Percentiles rank a stretch among this genome's conserved stretches.
Evolutionary conservation across 2,113 vertebrate species (phyloP).

Genomic region (Myotis lucifugus): DNA sequence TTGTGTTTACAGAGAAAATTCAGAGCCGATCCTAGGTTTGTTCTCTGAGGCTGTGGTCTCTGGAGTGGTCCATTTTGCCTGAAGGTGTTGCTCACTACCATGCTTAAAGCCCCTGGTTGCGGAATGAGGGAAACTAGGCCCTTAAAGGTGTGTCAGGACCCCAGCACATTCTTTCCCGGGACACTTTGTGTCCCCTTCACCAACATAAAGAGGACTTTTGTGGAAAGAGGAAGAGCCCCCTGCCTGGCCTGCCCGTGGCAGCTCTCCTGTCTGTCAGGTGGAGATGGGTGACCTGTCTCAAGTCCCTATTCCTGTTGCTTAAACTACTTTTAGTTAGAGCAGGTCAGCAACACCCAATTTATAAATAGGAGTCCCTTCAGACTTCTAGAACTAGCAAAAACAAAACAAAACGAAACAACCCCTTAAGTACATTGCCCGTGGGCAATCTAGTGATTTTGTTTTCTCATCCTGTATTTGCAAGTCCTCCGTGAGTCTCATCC

Average conservation of each 20-base stretch:
- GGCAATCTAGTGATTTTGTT: too few relatives aligned
- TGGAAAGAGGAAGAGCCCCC: neutral
- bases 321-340: neutral
- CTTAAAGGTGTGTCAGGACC: neutral
- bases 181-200: neutral
- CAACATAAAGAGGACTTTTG: neutral
- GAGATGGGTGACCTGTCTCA: neutral
- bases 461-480: neutral
- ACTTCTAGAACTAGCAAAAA: neutral
- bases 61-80: rapidly evolving
- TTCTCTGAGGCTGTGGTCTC: neutral
- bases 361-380: neutral
- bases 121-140: neutral
- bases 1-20: neutral
- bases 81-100: too few relatives aligned
- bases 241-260: too few relatives aligned
- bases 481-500: neutral
- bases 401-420: neutral
- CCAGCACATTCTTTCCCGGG: neutral
- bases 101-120: neutral
- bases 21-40: neutral
- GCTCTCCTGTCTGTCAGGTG: neutral
- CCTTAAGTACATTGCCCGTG: rapidly evolving
- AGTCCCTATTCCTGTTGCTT: neutral
- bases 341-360: neutral